phyloP scores from a whole-genome alignment of 2,113 vertebrate genomes.

The Cromileptes altivelis region DNA sequence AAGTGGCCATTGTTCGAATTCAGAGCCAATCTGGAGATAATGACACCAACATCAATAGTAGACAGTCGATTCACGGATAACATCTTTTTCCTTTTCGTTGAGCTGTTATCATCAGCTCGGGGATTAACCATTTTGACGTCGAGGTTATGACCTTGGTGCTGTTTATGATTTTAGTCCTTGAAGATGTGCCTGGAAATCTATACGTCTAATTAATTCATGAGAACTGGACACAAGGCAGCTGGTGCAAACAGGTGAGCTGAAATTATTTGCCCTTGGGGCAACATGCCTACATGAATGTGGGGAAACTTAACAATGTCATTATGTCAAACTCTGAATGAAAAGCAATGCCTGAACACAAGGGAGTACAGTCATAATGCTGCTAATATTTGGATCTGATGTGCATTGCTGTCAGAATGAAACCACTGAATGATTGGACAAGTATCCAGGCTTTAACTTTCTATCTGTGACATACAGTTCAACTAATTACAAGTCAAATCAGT shows the following conservation, averaged over 20 bases:
- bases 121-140: constrained; percentile 89
- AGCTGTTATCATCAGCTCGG: constrained; percentile 77
- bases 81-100: constrained; percentile 74
- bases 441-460: constrained; percentile 8
- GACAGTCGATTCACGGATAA: constrained; percentile 86
- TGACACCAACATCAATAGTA: constrained; percentile 89
- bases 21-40: constrained; percentile 89
- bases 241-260: constrained; percentile 33
- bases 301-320: neutral
- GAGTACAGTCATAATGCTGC: neutral
- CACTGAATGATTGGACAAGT: neutral
- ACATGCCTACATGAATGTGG: neutral
- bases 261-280: neutral
- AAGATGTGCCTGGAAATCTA: constrained; percentile 88
- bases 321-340: neutral
- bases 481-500: constrained; percentile 50
- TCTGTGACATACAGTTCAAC: constrained; percentile 21
- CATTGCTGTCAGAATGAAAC: neutral
- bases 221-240: constrained; percentile 41
- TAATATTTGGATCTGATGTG: constrained; percentile 6
- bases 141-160: constrained; percentile 88
- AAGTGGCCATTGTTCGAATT: constrained; percentile 86
- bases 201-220: constrained; percentile 72
- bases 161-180: constrained; percentile 94
- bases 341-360: neutral